Evolutionary conservation across 2,797 vertebrate species (phyloP), one percentile per base, ranked within the genome.

Genomic region (Propithecus deckenii): DNA sequence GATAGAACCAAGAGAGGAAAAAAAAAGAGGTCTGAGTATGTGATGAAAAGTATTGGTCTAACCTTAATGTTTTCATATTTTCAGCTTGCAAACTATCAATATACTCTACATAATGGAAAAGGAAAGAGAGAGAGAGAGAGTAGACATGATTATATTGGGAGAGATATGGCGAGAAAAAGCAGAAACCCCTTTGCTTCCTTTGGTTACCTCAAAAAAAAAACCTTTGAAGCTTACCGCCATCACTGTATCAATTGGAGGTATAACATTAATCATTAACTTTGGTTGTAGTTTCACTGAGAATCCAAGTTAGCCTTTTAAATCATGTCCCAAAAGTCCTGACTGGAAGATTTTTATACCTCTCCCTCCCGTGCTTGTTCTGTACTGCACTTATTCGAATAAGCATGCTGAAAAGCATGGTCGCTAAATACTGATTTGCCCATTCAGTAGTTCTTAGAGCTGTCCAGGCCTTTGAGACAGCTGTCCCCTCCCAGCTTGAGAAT

Each of bases 381-480:
- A 10, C n/a, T 65, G 74, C 52, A 10, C 72, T 90, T 89, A 63
- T 69, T 95, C 59, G 67, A 95, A 43, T 22, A 91, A 96, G 78
- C 89, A 88, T 55, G 17, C 86, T 96, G 85, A 98, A 98, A 98
- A 98, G 88, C 96, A 28, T 55, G 20, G 85, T 87, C 67, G 75
- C 97, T 93, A 89, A 96, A 85, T 57, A 59, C 89, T 96, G 94
- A 55, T 97, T 86, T 86, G 80, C 52, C 90, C 90, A 97, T 95
- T 93, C 88, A 96, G 93, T 96, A 76, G 97, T 95, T 95, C 97
- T 96, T 88, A 80, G 92, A 65, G 92, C 96, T 83, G 86, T 63
- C 95, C 85, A 89, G 96, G 91, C 89, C 93, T 98, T 96, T 94
- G 96, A 98, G 96, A 81, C 84, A 78, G 41, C 79, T 85, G 69